Evolutionary conservation across 2,888 invertebrate genomes (phyloP).

Genomic region (Idaea biselata): DNA sequence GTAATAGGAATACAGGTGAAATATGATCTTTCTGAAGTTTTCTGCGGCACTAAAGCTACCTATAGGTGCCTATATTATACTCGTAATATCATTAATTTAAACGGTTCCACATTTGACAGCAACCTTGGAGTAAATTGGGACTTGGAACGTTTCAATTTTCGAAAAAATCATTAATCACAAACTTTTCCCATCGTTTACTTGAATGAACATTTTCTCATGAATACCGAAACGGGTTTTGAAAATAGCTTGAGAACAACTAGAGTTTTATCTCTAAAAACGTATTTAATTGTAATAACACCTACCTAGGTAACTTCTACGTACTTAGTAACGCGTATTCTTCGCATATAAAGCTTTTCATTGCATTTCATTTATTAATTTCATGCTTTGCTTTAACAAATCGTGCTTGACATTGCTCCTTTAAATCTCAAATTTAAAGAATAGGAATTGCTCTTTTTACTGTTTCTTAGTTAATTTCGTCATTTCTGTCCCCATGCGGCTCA

Average conservation of each 20-base stretch:
- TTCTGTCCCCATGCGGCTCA: too few species aligned
- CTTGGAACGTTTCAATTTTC: conserved; percentile 1
- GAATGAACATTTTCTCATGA: not conserved
- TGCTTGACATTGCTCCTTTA: too few species aligned
- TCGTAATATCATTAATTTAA: not conserved
- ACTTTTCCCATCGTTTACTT: not conserved
- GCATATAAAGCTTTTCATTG: too few species aligned
- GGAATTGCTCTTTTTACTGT: too few species aligned
- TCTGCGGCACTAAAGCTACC: not conserved
- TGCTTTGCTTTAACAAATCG: too few species aligned
- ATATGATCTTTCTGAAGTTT: not conserved
- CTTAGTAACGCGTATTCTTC: too few species aligned
- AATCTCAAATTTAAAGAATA: too few species aligned
- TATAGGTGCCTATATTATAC: not conserved
- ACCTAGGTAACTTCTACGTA: too few species aligned
- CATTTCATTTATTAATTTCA: too few species aligned
- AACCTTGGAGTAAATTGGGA: not conserved
- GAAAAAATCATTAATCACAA: not conserved
- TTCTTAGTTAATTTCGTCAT: too few species aligned
- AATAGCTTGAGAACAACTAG: not conserved
- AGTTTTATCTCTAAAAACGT: not conserved
- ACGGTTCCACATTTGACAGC: not conserved
- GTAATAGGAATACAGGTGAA: not conserved
- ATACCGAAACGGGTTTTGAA: not conserved
- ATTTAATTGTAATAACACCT: too few species aligned